These are phyloP conservation scores for Sceloporus undulatus DNA, from an alignment of 2,113 vertebrate genomes.

Conservation along the genomic window DNA sequence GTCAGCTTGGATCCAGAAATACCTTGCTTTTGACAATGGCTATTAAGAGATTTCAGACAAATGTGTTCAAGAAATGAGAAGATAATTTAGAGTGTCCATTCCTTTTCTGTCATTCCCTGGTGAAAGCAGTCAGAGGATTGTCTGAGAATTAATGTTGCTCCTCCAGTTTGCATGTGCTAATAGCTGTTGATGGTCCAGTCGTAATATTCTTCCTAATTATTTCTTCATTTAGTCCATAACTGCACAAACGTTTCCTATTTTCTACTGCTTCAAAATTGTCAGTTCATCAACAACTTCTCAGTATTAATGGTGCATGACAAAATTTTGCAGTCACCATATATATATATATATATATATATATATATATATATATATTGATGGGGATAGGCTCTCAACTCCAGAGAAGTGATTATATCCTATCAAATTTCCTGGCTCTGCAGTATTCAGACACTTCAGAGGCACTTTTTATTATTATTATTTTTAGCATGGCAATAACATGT, in stretches of 20 bases:
- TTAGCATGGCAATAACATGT: not conserved
- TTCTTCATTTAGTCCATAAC: constrained; percentile 18
- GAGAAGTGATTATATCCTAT: constrained; percentile 1
- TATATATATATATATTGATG: not conserved
- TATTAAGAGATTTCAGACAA: not conserved
- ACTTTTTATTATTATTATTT: not conserved
- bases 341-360: not conserved
- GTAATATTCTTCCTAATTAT: not conserved
- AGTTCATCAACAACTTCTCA: constrained; percentile 14
- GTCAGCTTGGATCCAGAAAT: not conserved
- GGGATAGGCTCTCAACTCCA: not conserved
- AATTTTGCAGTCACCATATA: not conserved
- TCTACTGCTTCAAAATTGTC: constrained; percentile 10
- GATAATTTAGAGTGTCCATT: not conserved
- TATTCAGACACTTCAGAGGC: not conserved
- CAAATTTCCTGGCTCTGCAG: not conserved
- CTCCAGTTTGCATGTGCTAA: not conserved
- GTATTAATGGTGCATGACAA: not conserved
- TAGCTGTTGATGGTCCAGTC: not conserved
- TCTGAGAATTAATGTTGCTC: not conserved
- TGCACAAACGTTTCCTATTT: not conserved
- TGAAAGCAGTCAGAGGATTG: not conserved
- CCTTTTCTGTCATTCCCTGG: not conserved
- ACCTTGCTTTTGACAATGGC: not conserved
- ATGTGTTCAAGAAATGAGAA: constrained; percentile 1